Base-by-base conservation (phyloP, 2,113 vertebrate species). In the Siphamia tubifer region DNA sequence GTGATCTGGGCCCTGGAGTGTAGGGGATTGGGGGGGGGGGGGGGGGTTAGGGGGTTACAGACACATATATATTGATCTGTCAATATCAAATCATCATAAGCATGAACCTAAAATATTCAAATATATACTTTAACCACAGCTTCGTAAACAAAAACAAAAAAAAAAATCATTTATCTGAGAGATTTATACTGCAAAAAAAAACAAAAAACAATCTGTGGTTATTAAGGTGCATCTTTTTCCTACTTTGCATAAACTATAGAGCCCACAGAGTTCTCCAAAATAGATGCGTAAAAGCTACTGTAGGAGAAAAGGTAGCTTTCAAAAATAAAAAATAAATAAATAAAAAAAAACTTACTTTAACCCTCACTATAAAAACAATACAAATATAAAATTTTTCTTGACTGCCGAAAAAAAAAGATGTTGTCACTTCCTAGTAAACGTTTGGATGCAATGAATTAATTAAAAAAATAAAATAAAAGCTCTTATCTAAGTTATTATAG, bases 1-100 rank as follows among this genome's bases (percentile, higher is more conserved):
- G 95, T 56, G 96, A 96, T 83, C 97, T 92, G 81, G 97, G 97
- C 89, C 97, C 97, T 99, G 90, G 5, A 35, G 40, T 38, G 19
- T 9, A 23, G 42, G 70, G 9, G 12, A 48, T 13, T 1, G 13
- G 45, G 31, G n/a, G n/a, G n/a, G n/a, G n/a, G n/a, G n/a, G n/a
- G n/a, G n/a, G n/a, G n/a, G 24, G 67, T 43, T 9, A 36, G 6
- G 68, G n/a, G 36, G 32, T 10, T 1, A 56, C 24, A 60, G 21
- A 61, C 2, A 66, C 45, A 75, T 3, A 51, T 3, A 58, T 6
- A 12, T 49, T 31, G 57, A 31, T 57, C 67, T 25, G 42, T 83
- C 9, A 81, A 36, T 8, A 27, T 58, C 34, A 20, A n/a, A 53
- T 65, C 16, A 39, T 13, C 11, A 38, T n/a, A n/a, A 25, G 15